Percentiles rank a stretch among this genome's conserved stretches.
These are phyloP conservation scores for Orgyia antiqua DNA, from an alignment of 2,888 invertebrate genomes.

Conservation along the genomic window DNA sequence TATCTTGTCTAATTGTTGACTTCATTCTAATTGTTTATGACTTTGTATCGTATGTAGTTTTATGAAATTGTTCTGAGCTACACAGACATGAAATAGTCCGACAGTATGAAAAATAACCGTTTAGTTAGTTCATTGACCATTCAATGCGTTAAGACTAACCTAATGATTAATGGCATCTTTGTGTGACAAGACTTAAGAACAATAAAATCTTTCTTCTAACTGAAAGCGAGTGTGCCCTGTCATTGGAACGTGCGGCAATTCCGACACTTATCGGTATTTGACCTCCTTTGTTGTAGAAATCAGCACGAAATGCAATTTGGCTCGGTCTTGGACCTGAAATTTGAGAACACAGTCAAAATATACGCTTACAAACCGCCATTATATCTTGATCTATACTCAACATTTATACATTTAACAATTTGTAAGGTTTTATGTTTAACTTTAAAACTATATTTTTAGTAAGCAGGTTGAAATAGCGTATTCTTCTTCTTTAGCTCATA, in stretches of 20 bases:
- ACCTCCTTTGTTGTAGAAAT: slow-evolving; percentile 42
- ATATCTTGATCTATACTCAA: not conserved
- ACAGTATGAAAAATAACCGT: too few relatives aligned
- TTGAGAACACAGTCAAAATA: slow-evolving; percentile 41
- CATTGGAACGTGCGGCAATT: slow-evolving; percentile 23
- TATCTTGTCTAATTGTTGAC: too few relatives aligned
- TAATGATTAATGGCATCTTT: not conserved
- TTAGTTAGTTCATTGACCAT: too few relatives aligned
- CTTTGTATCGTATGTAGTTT: too few relatives aligned
- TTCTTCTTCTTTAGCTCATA: too few relatives aligned
- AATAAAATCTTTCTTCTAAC: slow-evolving; percentile 7
- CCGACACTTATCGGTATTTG: slow-evolving; percentile 31
- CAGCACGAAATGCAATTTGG: slow-evolving; percentile 48
- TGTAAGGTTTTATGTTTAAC: too few relatives aligned
- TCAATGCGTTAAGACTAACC: not conserved
- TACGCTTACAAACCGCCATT: slow-evolving; percentile 15
- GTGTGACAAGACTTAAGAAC: slow-evolving; percentile 1
- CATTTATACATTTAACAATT: not conserved
- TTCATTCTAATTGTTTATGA: too few relatives aligned
- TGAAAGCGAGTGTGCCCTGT: slow-evolving; percentile 10
- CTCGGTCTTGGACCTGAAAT: slow-evolving; percentile 33
- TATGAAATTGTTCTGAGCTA: too few relatives aligned
- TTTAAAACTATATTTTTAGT: too few relatives aligned
- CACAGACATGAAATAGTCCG: too few relatives aligned
- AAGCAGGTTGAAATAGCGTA: too few relatives aligned